phyloP scores from a whole-genome alignment of 2,113 vertebrate species.

The Formicarius rufipectus region DNA sequence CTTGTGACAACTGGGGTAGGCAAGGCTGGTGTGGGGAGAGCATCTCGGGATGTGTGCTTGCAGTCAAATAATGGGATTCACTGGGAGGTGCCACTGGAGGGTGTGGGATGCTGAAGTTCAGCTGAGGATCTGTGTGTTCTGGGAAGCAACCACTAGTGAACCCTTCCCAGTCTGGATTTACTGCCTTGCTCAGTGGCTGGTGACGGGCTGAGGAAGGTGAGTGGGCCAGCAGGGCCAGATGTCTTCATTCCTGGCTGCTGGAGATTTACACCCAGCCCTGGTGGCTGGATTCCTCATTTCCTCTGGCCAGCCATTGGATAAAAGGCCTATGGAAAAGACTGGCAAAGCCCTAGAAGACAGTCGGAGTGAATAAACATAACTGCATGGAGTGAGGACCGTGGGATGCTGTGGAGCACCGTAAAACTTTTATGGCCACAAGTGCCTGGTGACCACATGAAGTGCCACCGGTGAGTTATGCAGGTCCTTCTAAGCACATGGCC shows the following conservation, averaged over 20 bases:
- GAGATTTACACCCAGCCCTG: background rate
- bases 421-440: background rate
- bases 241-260: background rate
- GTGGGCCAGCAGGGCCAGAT: background rate
- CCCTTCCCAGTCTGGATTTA: background rate
- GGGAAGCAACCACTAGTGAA: fast-evolving
- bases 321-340: background rate
- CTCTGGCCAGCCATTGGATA: background rate
- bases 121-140: background rate
- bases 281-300: background rate
- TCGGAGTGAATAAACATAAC: background rate
- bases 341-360: background rate
- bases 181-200: background rate
- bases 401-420: background rate
- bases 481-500: fast-evolving
- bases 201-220: background rate
- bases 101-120: background rate
- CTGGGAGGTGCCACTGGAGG: background rate
- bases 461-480: background rate
- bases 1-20: background rate
- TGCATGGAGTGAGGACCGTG: fast-evolving
- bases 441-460: background rate
- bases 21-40: background rate
- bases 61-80: fast-evolving
- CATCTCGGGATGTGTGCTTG: fast-evolving